These are phyloP conservation scores for Myotis brandtii DNA, from an alignment of 2,113 vertebrate species.

Conservation along the genomic window DNA sequence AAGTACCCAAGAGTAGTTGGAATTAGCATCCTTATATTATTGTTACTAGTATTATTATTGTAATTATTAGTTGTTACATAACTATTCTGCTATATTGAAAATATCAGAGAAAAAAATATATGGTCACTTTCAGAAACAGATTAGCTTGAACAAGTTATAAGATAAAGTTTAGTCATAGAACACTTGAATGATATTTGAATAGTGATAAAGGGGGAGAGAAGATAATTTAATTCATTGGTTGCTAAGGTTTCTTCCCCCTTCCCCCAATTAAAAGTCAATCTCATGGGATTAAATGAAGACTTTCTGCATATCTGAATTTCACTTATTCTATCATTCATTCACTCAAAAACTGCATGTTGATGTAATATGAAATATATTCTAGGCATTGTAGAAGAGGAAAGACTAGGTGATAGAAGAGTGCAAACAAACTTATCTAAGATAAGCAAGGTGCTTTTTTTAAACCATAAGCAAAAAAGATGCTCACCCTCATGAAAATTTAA, in stretches of 20 bases:
- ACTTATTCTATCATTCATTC: not conserved
- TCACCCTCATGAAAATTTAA: not conserved
- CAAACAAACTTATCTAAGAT: constrained; percentile 35
- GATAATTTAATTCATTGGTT: constrained; percentile 44
- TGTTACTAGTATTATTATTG: not conserved
- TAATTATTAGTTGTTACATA: constrained; percentile 24
- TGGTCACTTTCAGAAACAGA: constrained; percentile 22
- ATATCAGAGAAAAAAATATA: not conserved
- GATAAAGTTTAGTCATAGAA: constrained; percentile 20
- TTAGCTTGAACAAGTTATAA: not conserved
- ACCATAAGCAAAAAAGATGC: not conserved
- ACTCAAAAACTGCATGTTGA: not conserved
- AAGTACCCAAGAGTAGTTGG: not conserved
- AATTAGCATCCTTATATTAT: not conserved
- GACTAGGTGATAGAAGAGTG: not conserved
- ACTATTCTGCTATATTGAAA: not conserved
- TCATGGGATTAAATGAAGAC: not conserved
- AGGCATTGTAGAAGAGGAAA: not conserved
- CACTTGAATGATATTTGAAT: not conserved
- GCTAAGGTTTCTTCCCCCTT: not conserved
- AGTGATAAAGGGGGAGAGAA: not conserved
- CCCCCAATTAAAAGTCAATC: not conserved
- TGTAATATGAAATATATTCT: not conserved
- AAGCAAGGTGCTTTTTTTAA: constrained; percentile 6
- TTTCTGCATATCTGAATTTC: not conserved